phyloP scores from a whole-genome alignment of 2,113 vertebrate species.

The Hippocampus mohnikei region DNA sequence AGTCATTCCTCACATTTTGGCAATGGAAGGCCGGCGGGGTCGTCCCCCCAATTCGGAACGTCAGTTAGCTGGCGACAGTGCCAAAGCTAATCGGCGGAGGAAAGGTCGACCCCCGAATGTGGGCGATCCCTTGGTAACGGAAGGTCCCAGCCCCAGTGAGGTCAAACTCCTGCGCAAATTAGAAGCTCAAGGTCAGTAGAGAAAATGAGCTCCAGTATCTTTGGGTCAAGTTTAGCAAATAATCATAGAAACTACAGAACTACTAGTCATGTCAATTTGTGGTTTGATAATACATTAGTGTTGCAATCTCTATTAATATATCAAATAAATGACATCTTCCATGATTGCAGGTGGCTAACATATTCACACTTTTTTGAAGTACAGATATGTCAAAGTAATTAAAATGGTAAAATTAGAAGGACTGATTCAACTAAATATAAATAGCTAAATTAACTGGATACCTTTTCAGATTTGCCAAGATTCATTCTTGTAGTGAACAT shows the following conservation, averaged over 20 bases:
- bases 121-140: slow-evolving; percentile 78
- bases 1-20: slow-evolving; percentile 85
- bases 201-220: not conserved
- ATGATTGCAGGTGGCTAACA: too few species aligned
- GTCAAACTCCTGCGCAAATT: slow-evolving; percentile 91
- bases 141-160: slow-evolving; percentile 82
- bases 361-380: too few species aligned
- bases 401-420: too few species aligned
- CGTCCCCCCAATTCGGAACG: slow-evolving; percentile 84
- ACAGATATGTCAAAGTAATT: too few species aligned
- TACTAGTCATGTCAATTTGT: not conserved
- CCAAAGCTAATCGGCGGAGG: slow-evolving; percentile 81
- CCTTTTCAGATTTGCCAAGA: too few species aligned
- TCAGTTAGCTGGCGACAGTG: slow-evolving; percentile 63
- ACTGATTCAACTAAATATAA: too few species aligned
- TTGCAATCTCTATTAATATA: too few species aligned
- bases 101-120: slow-evolving; percentile 92
- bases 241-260: not conserved
- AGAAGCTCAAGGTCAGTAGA: slow-evolving; percentile 87
- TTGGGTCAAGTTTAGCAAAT: too few species aligned
- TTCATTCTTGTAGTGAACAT: too few species aligned
- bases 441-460: too few species aligned
- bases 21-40: slow-evolving; percentile 90
- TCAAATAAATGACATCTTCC: too few species aligned
- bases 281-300: not conserved